These are phyloP conservation scores for Cyprinodon brontotheroides DNA, from an alignment of 2,113 vertebrate species.

Conservation along the genomic window DNA sequence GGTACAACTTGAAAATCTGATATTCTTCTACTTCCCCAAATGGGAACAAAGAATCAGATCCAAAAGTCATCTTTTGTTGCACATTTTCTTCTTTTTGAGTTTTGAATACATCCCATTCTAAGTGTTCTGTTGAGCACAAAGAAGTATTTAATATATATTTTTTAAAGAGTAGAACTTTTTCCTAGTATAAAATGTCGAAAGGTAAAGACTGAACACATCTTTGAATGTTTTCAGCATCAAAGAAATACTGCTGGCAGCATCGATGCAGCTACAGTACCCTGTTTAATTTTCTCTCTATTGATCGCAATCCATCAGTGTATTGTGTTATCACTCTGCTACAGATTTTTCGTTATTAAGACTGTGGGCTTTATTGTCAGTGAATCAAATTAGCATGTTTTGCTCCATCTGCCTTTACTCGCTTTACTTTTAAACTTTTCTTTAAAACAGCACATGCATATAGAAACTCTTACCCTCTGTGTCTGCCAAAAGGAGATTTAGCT, in stretches of 20 bases:
- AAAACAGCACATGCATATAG: slow-evolving; percentile 7
- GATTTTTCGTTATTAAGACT: slow-evolving; percentile 20
- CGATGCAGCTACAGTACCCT: slow-evolving; percentile 19
- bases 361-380: slow-evolving; percentile 4
- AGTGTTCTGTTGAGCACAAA: too few species aligned
- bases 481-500: slow-evolving; percentile 18
- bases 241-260: slow-evolving; percentile 23
- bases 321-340: slow-evolving; percentile 25
- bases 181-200: slow-evolving; percentile 6
- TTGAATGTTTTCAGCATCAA: slow-evolving; percentile 32
- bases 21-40: too few species aligned
- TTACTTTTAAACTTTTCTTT: slow-evolving; percentile 8
- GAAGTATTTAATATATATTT: not conserved
- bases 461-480: slow-evolving; percentile 9
- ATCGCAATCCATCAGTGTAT: slow-evolving; percentile 44
- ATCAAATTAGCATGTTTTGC: slow-evolving; percentile 4
- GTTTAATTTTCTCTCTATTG: slow-evolving; percentile 53
- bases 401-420: slow-evolving; percentile 17
- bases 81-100: too few species aligned
- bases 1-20: too few species aligned
- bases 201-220: slow-evolving; percentile 17
- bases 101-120: too few species aligned
- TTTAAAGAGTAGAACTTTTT: not conserved
- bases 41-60: too few species aligned
- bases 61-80: too few species aligned